Conservation (phyloP, 2,888 invertebrate species). For the Ischnura elegans region DNA sequence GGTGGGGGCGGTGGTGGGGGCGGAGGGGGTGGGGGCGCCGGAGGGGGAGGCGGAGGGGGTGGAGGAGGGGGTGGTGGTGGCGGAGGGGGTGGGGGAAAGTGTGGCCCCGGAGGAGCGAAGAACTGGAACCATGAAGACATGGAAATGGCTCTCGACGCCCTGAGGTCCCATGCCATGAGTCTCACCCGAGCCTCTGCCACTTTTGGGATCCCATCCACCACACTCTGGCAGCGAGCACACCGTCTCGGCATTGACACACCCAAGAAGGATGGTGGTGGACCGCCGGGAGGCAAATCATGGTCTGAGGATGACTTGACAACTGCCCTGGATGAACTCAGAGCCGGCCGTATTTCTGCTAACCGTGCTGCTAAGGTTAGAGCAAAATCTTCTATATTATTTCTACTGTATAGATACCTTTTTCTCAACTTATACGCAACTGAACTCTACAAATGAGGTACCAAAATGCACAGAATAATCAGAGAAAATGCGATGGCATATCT, state of each 20-base stretch:
- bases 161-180: conserved; percentile 93
- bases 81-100: neutral
- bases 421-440: too few relatives aligned
- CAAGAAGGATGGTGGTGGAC: conserved; percentile 90
- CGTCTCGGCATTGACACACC: conserved; percentile 92
- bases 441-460: too few relatives aligned
- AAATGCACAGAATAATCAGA: too few relatives aligned
- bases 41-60: conserved; percentile 35
- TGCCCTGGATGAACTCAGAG: conserved; percentile 89
- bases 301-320: conserved; percentile 90
- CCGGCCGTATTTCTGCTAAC: conserved; percentile 92
- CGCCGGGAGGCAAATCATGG: conserved; percentile 84
- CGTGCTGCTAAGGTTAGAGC: conserved; percentile 93
- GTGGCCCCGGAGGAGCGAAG: conserved; percentile 84
- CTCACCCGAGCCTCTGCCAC: conserved; percentile 92
- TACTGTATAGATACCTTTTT: too few relatives aligned
- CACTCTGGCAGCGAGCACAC: conserved; percentile 94
- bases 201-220: conserved; percentile 94
- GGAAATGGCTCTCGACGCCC: conserved; percentile 92
- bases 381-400: conserved; percentile 28
- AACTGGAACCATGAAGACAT: conserved; percentile 92
- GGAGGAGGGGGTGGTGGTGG: neutral
- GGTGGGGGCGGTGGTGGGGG: conserved; percentile 53
- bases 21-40: conserved; percentile 69
- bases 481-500: too few relatives aligned